phyloP scores from a whole-genome alignment of 2,888 invertebrate species.

The Callimorpha dominula region DNA sequence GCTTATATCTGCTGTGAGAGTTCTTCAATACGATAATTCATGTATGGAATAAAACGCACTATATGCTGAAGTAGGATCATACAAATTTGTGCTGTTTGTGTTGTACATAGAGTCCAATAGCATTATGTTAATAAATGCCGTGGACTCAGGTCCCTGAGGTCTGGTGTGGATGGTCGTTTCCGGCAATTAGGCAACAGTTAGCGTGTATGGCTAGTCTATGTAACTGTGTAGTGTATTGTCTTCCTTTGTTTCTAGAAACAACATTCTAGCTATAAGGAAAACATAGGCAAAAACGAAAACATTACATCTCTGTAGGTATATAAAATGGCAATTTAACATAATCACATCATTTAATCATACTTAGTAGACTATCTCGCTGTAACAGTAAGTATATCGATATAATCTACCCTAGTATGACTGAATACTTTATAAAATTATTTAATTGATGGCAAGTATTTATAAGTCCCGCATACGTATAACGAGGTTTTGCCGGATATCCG shows the following conservation, averaged over 20 bases:
- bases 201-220: conserved; percentile 34
- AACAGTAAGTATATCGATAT: neutral
- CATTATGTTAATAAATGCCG: conserved; percentile 7
- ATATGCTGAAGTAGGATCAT: conserved; percentile 16
- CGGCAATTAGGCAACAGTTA: conserved; percentile 48
- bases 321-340: neutral
- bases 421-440: too few species aligned
- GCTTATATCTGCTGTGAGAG: conserved; percentile 28
- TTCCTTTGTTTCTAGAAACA: conserved; percentile 41
- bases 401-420: neutral
- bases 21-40: conserved; percentile 43
- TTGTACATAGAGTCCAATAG: conserved; percentile 23
- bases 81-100: conserved; percentile 30
- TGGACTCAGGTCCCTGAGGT: conserved; percentile 31
- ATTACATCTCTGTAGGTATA: neutral
- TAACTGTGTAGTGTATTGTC: conserved; percentile 5
- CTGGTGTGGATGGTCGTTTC: conserved; percentile 51
- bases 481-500: too few species aligned
- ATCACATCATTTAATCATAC: neutral
- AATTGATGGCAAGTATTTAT: too few species aligned
- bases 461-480: too few species aligned
- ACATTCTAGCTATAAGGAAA: conserved; percentile 11
- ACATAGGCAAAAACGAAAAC: neutral
- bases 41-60: conserved; percentile 22
- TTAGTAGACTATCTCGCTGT: neutral